phyloP scores from a whole-genome alignment of 2,888 invertebrate genomes.

The Mimachlamys varia region DNA sequence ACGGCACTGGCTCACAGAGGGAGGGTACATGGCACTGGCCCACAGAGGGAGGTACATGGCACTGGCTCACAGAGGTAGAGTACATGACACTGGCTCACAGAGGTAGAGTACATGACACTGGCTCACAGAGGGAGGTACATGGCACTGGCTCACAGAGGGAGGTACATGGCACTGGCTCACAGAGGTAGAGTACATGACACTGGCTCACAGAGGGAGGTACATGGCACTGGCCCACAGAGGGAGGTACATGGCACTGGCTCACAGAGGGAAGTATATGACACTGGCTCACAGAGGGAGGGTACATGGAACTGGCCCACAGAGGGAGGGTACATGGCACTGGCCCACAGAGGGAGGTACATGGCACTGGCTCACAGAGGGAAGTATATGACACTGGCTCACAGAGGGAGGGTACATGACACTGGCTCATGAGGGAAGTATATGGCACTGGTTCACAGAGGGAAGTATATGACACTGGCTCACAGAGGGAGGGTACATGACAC shows the following conservation, averaged over 20 bases:
- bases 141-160: constrained; percentile 74
- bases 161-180: constrained; percentile 72
- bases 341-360: constrained; percentile 77
- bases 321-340: too few species aligned
- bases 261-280: constrained; percentile 74
- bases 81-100: constrained; percentile 49
- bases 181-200: constrained; percentile 42
- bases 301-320: too few species aligned
- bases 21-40: too few species aligned
- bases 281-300: too few species aligned
- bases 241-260: constrained; percentile 73
- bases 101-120: constrained; percentile 65
- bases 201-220: constrained; percentile 76
- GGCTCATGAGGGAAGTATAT: too few species aligned
- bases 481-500: background rate
- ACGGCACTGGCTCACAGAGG: constrained; percentile 49
- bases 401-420: background rate
- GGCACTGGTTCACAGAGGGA: background rate
- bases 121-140: constrained; percentile 48
- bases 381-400: background rate
- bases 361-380: constrained; percentile 64
- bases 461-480: background rate
- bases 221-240: constrained; percentile 78
- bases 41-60: constrained; percentile 77
- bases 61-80: constrained; percentile 54